These are phyloP conservation scores for Bedellia somnulentella DNA, from an alignment of 2,888 invertebrate genomes.

Conservation along the genomic window DNA sequence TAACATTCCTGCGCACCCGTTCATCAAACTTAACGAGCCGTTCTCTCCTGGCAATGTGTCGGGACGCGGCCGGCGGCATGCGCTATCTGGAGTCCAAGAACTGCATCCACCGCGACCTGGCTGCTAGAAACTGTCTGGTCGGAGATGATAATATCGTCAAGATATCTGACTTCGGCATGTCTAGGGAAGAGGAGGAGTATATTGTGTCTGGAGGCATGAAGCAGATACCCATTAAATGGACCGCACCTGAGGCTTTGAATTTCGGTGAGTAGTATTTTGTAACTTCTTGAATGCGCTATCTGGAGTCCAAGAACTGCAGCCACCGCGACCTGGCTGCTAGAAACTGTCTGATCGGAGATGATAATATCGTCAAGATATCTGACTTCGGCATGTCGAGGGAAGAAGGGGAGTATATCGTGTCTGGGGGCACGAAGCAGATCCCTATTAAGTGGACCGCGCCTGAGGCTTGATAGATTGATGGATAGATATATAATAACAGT, in stretches of 20 bases:
- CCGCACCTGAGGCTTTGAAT: conserved; percentile 94
- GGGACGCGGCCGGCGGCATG: conserved; percentile 93
- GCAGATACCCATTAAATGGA: conserved; percentile 98
- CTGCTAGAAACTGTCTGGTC: conserved; percentile 91
- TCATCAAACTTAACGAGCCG: conserved; percentile 65
- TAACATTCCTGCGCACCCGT: conserved; percentile 85
- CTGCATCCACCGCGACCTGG: conserved; percentile 94
- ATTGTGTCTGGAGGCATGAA: conserved; percentile 97
- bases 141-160: conserved; percentile 87
- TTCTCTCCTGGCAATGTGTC: conserved; percentile 84
- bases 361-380: conserved; percentile 91
- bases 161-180: conserved; percentile 98
- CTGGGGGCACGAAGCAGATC: conserved; percentile 97
- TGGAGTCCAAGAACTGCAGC: conserved; percentile 94
- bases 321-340: conserved; percentile 94
- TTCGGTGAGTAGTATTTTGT: conserved; percentile 65
- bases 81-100: conserved; percentile 92
- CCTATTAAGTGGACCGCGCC: conserved; percentile 99
- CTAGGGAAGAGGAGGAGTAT: conserved; percentile 94
- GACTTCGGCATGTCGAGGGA: conserved; percentile 98
- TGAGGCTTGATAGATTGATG: conserved; percentile 92
- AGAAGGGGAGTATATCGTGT: conserved; percentile 95
- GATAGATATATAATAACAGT: no score
- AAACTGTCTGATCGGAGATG: conserved; percentile 87
- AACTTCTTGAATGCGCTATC: conserved; percentile 90